Conservation (phyloP, 2,113 vertebrate genomes). For the Lepisosteus oculatus region DNA sequence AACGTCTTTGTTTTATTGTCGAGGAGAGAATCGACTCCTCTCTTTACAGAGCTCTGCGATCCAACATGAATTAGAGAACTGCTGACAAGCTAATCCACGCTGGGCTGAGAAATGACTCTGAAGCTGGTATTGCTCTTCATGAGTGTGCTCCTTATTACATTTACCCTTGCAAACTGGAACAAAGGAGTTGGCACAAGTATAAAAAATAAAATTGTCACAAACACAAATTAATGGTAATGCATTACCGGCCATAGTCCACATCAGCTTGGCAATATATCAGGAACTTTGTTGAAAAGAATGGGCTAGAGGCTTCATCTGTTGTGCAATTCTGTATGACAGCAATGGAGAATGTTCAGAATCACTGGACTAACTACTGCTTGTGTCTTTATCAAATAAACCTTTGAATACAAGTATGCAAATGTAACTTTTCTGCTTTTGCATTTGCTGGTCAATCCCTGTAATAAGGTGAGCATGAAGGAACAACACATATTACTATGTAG, state of each 20-base stretch:
- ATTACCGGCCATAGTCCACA: not conserved
- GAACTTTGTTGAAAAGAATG: too few relatives aligned
- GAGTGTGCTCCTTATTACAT: slow-evolving; percentile 16
- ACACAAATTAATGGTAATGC: not conserved
- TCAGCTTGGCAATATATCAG: too few relatives aligned
- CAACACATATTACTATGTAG: too few relatives aligned
- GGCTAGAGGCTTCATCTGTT: too few relatives aligned
- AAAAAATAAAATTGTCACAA: not conserved
- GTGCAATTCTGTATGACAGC: too few relatives aligned
- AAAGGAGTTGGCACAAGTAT: not conserved
- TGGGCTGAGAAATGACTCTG: not conserved
- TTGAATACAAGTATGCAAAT: too few relatives aligned
- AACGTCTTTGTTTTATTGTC: slow-evolving; percentile 30
- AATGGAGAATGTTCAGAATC: too few relatives aligned
- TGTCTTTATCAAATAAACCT: too few relatives aligned
- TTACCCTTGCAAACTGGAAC: slow-evolving; percentile 49
- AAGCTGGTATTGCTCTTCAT: not conserved
- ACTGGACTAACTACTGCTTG: too few relatives aligned
- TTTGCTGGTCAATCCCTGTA: too few relatives aligned
- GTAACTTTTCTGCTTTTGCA: too few relatives aligned
- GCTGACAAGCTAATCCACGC: not conserved
- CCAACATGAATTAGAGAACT: not conserved
- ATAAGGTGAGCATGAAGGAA: too few relatives aligned
- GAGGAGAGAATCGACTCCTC: not conserved
- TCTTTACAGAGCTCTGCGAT: not conserved